Conservation (phyloP, 1,140 invertebrate species). For the Drosophila funebris region DNA sequence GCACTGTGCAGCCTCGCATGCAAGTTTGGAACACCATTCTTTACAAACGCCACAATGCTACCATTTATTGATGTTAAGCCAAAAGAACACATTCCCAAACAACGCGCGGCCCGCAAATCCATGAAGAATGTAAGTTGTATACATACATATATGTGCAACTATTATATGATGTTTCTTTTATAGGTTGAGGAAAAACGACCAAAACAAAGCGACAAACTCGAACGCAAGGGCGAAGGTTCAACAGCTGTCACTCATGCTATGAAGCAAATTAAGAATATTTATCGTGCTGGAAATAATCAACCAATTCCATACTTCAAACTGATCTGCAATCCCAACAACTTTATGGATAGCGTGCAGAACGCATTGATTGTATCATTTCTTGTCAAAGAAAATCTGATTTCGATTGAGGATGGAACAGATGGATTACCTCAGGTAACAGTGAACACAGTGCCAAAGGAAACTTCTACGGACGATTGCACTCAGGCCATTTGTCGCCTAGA, state of each 20-base stretch:
- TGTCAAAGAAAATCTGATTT: conserved; percentile 56
- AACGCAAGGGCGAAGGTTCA: conserved; percentile 68
- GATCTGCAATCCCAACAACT: conserved; percentile 61
- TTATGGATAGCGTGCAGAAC: conserved; percentile 70
- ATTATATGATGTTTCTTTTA: neutral
- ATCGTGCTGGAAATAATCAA: conserved; percentile 35
- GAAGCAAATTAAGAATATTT: conserved; percentile 51
- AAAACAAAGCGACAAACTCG: conserved; percentile 53
- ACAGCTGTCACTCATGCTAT: conserved; percentile 44
- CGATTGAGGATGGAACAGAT: conserved; percentile 46
- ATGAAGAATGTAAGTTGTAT: conserved; percentile 30
- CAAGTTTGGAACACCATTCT: conserved; percentile 27
- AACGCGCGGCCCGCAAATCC: conserved; percentile 41
- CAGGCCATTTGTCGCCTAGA: conserved; percentile 56
- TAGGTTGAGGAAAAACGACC: conserved; percentile 65
- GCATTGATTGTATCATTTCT: conserved; percentile 66
- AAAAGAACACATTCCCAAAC: conserved; percentile 45
- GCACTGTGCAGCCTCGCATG: conserved; percentile 49
- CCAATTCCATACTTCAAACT: conserved; percentile 71
- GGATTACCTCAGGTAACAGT: conserved; percentile 48
- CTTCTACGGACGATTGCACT: neutral
- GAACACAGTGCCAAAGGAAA: neutral
- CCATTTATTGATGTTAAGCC: conserved; percentile 64
- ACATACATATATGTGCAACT: too few relatives aligned
- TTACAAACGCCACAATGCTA: conserved; percentile 59